Percentiles rank a stretch among this genome's conserved stretches.
Evolutionary conservation across 2,888 invertebrate species (phyloP).

Genomic region (Patella depressa): DNA sequence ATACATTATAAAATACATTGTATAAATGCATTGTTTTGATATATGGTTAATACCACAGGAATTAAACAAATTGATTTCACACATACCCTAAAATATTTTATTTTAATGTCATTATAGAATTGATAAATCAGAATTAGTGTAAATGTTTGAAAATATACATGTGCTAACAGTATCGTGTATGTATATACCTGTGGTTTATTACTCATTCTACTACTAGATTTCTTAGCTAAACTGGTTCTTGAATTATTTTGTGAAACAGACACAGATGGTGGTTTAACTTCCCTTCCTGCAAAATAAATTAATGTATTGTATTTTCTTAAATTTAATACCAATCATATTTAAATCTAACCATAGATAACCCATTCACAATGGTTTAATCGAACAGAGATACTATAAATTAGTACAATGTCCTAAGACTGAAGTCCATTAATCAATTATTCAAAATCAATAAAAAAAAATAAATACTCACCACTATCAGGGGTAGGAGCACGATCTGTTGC

Average conservation of each 20-base stretch:
- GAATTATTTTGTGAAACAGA: neutral
- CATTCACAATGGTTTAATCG: neutral
- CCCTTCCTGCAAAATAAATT: conserved; percentile 19
- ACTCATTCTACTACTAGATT: neutral
- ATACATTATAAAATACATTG: neutral
- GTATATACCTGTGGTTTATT: conserved; percentile 14
- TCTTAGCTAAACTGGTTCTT: conserved; percentile 5
- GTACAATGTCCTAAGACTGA: neutral
- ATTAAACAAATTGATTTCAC: too few species aligned
- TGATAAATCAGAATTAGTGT: too few species aligned
- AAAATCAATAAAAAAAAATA: too few species aligned
- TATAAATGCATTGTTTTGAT: neutral
- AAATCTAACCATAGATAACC: too few species aligned
- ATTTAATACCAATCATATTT: too few species aligned
- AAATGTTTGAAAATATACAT: too few species aligned
- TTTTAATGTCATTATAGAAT: too few species aligned
- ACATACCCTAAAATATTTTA: too few species aligned
- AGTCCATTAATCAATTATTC: neutral
- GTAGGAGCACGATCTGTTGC: neutral
- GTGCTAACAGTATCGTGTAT: too few species aligned
- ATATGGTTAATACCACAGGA: too few species aligned
- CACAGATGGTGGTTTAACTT: neutral
- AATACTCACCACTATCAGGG: conserved; percentile 8
- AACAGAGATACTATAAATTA: neutral
- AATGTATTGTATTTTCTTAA: neutral